Evolutionary conservation across 2,113 vertebrate genomes (phyloP).

Genomic region (Solea senegalensis): DNA sequence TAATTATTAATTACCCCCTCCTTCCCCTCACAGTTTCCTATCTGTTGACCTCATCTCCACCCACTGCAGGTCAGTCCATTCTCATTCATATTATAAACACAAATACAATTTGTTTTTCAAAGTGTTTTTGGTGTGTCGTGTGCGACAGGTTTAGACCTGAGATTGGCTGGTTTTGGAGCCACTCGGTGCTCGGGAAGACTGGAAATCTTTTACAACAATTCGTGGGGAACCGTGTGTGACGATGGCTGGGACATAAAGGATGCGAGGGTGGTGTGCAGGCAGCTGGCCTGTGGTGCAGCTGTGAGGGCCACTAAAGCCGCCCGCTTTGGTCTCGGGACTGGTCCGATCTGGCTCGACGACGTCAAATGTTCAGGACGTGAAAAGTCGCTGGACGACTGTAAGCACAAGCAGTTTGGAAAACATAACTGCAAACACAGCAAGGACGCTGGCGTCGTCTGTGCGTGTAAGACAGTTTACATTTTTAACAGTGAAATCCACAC

Average conservation of each 20-base stretch:
- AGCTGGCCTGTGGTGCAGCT: constrained; percentile 22
- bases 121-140: not conserved
- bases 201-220: not conserved
- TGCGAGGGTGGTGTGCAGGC: constrained; percentile 27
- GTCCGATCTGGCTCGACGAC: constrained; percentile 11
- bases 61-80: constrained; percentile 23
- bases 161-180: not conserved
- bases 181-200: constrained; percentile 17
- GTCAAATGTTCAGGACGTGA: constrained; percentile 28
- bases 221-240: constrained; percentile 38
- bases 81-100: not conserved
- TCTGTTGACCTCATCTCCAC: not conserved
- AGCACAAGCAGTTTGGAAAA: not conserved
- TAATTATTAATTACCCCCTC: not conserved
- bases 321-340: not conserved
- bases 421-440: not conserved
- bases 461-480: constrained; percentile 30
- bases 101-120: too few relatives aligned
- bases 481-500: not conserved
- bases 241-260: not conserved
- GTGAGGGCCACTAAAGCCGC: not conserved
- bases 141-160: not conserved
- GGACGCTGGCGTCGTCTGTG: constrained; percentile 27
- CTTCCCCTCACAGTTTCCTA: not conserved
- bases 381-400: not conserved